These are phyloP conservation scores for Anthonomus grandis DNA, from an alignment of 1,140 invertebrate species.

Conservation along the genomic window DNA sequence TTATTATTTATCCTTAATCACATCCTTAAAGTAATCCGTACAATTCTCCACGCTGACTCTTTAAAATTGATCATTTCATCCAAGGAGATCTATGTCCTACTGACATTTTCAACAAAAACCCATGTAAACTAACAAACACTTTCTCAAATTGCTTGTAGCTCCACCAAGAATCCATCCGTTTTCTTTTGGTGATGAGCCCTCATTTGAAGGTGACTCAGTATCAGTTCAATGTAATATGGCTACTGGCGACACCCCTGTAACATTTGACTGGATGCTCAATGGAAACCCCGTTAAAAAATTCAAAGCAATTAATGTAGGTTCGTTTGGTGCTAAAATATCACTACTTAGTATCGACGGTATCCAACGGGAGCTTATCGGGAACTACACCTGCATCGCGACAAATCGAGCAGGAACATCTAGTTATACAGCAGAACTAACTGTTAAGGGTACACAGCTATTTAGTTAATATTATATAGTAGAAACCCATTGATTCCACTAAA, in stretches of 20 bases:
- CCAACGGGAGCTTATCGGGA: constrained; percentile 66
- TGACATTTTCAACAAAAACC: too few species aligned
- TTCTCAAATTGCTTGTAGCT: constrained; percentile 39
- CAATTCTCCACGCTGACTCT: not conserved
- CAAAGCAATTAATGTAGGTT: constrained; percentile 43
- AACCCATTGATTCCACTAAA: constrained; percentile 55
- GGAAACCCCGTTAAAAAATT: constrained; percentile 48
- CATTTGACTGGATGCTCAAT: constrained; percentile 65
- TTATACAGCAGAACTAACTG: constrained; percentile 63
- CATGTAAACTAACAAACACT: not conserved
- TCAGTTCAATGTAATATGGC: constrained; percentile 39
- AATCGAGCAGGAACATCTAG: constrained; percentile 68
- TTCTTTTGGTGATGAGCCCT: constrained; percentile 59
- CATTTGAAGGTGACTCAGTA: constrained; percentile 46
- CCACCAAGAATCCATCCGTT: constrained; percentile 65
- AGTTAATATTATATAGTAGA: not conserved
- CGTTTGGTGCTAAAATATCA: constrained; percentile 65
- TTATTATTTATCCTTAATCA: constrained; percentile 13
- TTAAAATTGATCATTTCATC: too few species aligned
- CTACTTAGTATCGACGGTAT: constrained; percentile 70
- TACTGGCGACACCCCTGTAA: constrained; percentile 41
- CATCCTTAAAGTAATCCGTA: not conserved
- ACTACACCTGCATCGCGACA: constrained; percentile 67
- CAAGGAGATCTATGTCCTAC: too few species aligned
- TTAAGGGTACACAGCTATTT: constrained; percentile 58